Evolutionary conservation across 2,888 invertebrate genomes (phyloP), one percentile per base, ranked within the genome.

Genomic region (Limnephilus lunatus): DNA sequence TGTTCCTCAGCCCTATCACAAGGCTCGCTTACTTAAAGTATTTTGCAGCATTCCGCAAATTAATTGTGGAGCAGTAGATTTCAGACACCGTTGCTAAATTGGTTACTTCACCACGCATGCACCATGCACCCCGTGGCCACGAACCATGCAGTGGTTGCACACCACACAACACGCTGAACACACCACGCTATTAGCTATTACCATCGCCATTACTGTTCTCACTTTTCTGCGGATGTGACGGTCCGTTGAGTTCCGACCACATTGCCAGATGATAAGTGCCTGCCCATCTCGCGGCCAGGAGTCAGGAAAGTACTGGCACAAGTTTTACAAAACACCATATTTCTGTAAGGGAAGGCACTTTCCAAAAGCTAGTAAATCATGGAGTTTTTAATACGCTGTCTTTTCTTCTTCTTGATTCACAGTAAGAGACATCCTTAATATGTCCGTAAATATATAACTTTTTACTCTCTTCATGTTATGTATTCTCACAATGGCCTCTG

Each of bases 181-280:
- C 53, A 19, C 53, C 5, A 19, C 19, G 53, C 25, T 48, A 48
- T 48, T 48, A 48, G 53, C 25, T 53, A 53, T 53, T 53, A 53
- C 14, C 53, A 68, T 68, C 68, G 68, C 68, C 85, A 85, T 35
- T 35, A 35, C 86, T 9, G 44, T 80, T 89, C 88, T 89, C 88
- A 89, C 88, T 89, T 89, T 89, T 89, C 88, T 89, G 80, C 88
- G 88, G 88, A 89, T 81, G 88, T 89, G 88, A 89, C 35, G 88
- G 30, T 89, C 80, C 80, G 80, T 35, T 81, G 88, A 35, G 88
- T 44, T 25, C 81, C 32, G 35, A 30, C 25, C 30, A 25, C 80
- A 88, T 48, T 80, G 31, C 15, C 80, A 35, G 83, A 39, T 32
- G 80, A 35, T 89, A 80, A 89, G 32, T 80, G 88, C 81, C 32